These are phyloP conservation scores for Agrotis exclamationis DNA, from an alignment of 2,888 invertebrate genomes.

Conservation along the genomic window DNA sequence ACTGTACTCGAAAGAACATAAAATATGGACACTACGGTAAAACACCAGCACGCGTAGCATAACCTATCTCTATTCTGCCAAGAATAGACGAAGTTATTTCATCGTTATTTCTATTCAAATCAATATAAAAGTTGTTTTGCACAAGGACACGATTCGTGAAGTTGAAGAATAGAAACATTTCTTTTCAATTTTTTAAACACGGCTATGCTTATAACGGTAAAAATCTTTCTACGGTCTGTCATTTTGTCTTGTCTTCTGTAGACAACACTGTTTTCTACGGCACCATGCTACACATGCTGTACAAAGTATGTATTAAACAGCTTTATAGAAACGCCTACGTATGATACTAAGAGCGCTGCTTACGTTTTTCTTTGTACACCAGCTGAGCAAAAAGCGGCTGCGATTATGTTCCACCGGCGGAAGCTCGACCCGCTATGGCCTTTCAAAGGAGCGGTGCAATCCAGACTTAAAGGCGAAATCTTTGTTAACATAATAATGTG, in stretches of 20 bases:
- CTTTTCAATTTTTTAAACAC: too few species aligned
- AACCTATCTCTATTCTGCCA: too few species aligned
- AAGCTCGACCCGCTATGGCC: constrained; percentile 70
- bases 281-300: neutral
- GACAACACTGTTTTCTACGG: too few species aligned
- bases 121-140: too few species aligned
- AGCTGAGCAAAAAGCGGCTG: constrained; percentile 69
- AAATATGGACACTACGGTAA: constrained; percentile 30
- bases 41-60: constrained; percentile 17
- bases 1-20: constrained; percentile 30
- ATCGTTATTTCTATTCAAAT: too few species aligned
- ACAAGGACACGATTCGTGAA: too few species aligned
- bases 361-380: constrained; percentile 71
- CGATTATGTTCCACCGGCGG: constrained; percentile 74
- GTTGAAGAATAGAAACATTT: too few species aligned
- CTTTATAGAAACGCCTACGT: constrained; percentile 63
- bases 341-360: constrained; percentile 61
- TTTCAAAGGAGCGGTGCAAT: constrained; percentile 72
- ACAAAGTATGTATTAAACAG: constrained; percentile 57
- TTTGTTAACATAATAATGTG: constrained; percentile 68
- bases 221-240: too few species aligned
- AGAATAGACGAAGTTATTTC: too few species aligned
- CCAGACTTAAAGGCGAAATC: constrained; percentile 69
- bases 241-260: too few species aligned
- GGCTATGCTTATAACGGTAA: too few species aligned